These are phyloP conservation scores for Sinocyclocheilus grahami DNA, from an alignment of 2,113 vertebrate genomes.

Conservation along the genomic window DNA sequence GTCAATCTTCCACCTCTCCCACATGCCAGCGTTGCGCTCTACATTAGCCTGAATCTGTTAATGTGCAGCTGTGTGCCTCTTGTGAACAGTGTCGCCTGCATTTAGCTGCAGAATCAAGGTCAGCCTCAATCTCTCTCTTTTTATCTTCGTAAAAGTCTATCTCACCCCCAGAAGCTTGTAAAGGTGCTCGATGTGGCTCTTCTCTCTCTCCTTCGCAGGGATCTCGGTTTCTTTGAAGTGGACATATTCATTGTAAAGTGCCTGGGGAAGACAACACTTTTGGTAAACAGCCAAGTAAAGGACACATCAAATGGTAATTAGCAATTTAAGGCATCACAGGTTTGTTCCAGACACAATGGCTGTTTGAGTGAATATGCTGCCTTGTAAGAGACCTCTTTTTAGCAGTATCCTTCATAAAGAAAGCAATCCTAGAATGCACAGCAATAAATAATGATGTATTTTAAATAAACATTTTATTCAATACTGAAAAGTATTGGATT, in stretches of 20 bases:
- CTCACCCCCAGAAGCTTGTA: slow-evolving; percentile 95
- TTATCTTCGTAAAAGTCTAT: neutral
- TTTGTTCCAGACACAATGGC: neutral
- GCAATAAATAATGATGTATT: neutral
- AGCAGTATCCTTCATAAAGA: neutral
- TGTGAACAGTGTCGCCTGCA: slow-evolving; percentile 49
- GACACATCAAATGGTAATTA: neutral
- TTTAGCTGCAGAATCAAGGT: slow-evolving; percentile 42
- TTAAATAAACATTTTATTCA: neutral
- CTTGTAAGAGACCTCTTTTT: neutral
- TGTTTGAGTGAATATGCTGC: neutral
- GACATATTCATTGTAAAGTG: slow-evolving; percentile 99
- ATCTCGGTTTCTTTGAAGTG: slow-evolving; percentile 99
- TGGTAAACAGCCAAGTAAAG: slow-evolving; percentile 24
- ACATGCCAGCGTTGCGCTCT: neutral
- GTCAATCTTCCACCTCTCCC: slow-evolving; percentile 17
- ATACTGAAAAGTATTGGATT: neutral
- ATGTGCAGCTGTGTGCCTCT: slow-evolving; percentile 48
- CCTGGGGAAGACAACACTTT: slow-evolving; percentile 70
- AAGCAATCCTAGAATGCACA: neutral
- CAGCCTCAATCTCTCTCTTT: slow-evolving; percentile 24
- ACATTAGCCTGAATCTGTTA: slow-evolving; percentile 25
- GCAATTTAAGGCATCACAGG: neutral
- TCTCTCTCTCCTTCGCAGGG: slow-evolving; percentile 87
- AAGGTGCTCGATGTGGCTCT: slow-evolving; percentile 86